Conservation (phyloP, 2,113 vertebrate genomes). For the Austrofundulus limnaeus region DNA sequence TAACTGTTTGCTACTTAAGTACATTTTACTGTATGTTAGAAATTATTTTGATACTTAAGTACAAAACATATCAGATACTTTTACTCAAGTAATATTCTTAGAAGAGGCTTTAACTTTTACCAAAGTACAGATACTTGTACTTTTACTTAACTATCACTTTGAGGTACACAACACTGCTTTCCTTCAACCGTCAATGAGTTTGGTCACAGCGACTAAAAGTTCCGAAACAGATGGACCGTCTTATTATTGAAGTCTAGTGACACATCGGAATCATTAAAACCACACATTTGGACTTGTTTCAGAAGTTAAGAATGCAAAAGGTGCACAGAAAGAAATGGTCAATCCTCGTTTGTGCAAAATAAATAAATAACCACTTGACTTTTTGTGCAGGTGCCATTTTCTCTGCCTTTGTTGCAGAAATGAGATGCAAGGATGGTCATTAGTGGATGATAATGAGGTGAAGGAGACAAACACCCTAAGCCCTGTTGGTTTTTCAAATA, state of each 20-base stretch:
- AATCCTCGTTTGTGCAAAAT: constrained; percentile 50
- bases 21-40: no score
- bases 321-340: constrained; percentile 10
- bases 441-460: constrained; percentile 81
- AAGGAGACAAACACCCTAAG: constrained; percentile 79
- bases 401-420: constrained; percentile 74
- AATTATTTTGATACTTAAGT: no score
- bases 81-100: no score
- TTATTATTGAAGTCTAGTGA: constrained; percentile 57
- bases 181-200: constrained; percentile 61
- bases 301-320: constrained; percentile 27
- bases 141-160: no score
- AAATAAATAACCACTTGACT: constrained; percentile 40
- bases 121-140: no score
- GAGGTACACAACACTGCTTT: no score
- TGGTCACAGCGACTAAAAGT: constrained; percentile 46
- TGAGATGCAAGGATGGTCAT: constrained; percentile 79
- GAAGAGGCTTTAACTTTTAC: no score
- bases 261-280: constrained; percentile 45
- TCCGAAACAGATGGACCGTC: constrained; percentile 46
- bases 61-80: no score
- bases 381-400: constrained; percentile 53
- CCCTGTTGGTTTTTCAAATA: constrained; percentile 80
- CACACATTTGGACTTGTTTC: constrained; percentile 20
- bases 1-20: no score